phyloP scores from a whole-genome alignment of 2,888 invertebrate genomes.

The Ecliptopera silaceata region DNA sequence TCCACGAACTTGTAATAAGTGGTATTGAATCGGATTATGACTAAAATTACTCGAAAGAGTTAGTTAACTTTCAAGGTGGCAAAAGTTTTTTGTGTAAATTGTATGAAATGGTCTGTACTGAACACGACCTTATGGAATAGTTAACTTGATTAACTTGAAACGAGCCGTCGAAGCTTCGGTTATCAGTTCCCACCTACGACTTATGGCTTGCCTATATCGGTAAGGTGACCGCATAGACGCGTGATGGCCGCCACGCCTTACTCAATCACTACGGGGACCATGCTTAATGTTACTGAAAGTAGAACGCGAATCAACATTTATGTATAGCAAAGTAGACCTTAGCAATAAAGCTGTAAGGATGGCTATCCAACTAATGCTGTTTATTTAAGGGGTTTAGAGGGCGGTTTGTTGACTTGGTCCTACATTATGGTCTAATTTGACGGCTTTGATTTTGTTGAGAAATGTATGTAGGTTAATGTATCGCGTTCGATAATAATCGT shows the following conservation, averaged over 20 bases:
- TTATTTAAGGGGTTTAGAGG: constrained; percentile 49
- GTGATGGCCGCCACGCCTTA: constrained; percentile 67
- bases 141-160: constrained; percentile 42
- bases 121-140: constrained; percentile 24
- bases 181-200: constrained; percentile 50
- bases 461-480: constrained; percentile 27
- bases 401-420: constrained; percentile 55
- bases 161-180: constrained; percentile 47
- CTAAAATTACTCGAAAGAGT: neutral
- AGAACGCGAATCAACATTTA: constrained; percentile 58
- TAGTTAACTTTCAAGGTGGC: constrained; percentile 21
- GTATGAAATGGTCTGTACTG: constrained; percentile 1
- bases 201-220: constrained; percentile 51
- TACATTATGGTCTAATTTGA: constrained; percentile 53
- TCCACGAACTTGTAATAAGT: constrained; percentile 15
- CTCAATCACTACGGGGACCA: constrained; percentile 66
- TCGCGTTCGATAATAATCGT: constrained; percentile 12
- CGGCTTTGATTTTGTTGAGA: constrained; percentile 50
- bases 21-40: constrained; percentile 1
- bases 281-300: constrained; percentile 71
- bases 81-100: constrained; percentile 6
- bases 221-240: constrained; percentile 60
- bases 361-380: constrained; percentile 38
- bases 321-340: constrained; percentile 50
- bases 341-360: constrained; percentile 39